Conservation (phyloP, 2,888 invertebrate species). For the Acrobasis repandana region DNA sequence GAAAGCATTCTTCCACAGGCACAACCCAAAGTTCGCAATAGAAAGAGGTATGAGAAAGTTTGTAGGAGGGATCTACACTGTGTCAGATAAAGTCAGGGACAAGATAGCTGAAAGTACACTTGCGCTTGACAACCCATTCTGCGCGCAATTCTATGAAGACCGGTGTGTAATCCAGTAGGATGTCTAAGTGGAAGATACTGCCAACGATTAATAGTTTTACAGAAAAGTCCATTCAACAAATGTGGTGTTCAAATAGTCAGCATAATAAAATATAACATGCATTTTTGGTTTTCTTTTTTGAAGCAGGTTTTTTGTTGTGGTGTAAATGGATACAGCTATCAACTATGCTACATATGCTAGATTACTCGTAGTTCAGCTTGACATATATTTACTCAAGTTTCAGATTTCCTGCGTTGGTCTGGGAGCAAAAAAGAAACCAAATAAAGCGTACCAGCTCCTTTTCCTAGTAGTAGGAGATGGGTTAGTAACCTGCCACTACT, state of each 20-base stretch:
- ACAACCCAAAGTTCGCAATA: slow-evolving; percentile 50
- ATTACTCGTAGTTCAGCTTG: too few species aligned
- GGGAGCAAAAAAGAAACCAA: too few species aligned
- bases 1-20: slow-evolving; percentile 59
- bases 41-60: slow-evolving; percentile 50
- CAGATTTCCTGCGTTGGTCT: too few species aligned
- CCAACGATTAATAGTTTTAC: not conserved
- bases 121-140: slow-evolving; percentile 61
- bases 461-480: too few species aligned
- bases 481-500: too few species aligned
- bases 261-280: slow-evolving; percentile 3
- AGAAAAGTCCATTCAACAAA: not conserved
- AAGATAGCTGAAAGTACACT: slow-evolving; percentile 62
- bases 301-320: not conserved
- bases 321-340: too few species aligned
- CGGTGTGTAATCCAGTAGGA: slow-evolving; percentile 55
- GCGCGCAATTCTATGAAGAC: slow-evolving; percentile 64
- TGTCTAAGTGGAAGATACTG: not conserved
- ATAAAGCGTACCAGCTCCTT: too few species aligned
- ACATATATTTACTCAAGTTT: too few species aligned
- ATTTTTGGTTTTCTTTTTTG: not conserved
- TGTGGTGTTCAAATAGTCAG: slow-evolving; percentile 20
- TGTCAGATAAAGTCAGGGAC: slow-evolving; percentile 62
- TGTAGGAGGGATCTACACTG: slow-evolving; percentile 57
- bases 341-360: too few species aligned